Conservation (phyloP, 2,888 invertebrate genomes). For the Orgyia antiqua region DNA sequence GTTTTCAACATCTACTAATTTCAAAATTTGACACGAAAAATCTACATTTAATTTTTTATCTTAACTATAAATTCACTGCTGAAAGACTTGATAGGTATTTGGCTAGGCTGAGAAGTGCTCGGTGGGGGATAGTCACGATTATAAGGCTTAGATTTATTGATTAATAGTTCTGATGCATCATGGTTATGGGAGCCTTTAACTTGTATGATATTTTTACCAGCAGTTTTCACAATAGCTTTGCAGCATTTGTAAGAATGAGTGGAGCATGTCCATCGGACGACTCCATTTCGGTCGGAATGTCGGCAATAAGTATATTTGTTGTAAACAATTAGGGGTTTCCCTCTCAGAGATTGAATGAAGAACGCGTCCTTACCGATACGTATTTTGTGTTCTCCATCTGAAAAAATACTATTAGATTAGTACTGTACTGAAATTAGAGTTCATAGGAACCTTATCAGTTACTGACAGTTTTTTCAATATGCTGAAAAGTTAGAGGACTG, state of each 20-base stretch:
- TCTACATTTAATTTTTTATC: too few relatives aligned
- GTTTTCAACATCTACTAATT: too few relatives aligned
- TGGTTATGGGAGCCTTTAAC: conserved; percentile 62
- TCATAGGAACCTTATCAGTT: too few relatives aligned
- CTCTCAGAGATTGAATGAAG: conserved; percentile 59
- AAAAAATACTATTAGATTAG: background rate
- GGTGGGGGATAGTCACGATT: background rate
- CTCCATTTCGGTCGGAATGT: conserved; percentile 51
- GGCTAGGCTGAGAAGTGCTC: background rate
- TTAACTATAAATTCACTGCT: conserved; percentile 2
- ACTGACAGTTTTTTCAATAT: too few relatives aligned
- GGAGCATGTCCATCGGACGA: conserved; percentile 64
- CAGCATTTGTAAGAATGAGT: conserved; percentile 68
- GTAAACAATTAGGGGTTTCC: conserved; percentile 56
- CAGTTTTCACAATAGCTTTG: conserved; percentile 64
- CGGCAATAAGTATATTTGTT: conserved; percentile 62
- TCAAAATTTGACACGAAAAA: too few relatives aligned
- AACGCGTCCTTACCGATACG: conserved; percentile 37
- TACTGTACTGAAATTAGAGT: too few relatives aligned
- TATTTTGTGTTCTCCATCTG: background rate
- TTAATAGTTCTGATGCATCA: conserved; percentile 52
- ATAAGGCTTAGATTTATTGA: conserved; percentile 38
- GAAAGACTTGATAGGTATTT: conserved; percentile 2
- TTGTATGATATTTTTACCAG: conserved; percentile 49
- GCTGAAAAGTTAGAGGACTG: too few relatives aligned